Evolutionary conservation across 37 sponge, comb jelly and placozoan genomes (phyloP).

Genomic region (Aphrocallistes beatrix): DNA sequence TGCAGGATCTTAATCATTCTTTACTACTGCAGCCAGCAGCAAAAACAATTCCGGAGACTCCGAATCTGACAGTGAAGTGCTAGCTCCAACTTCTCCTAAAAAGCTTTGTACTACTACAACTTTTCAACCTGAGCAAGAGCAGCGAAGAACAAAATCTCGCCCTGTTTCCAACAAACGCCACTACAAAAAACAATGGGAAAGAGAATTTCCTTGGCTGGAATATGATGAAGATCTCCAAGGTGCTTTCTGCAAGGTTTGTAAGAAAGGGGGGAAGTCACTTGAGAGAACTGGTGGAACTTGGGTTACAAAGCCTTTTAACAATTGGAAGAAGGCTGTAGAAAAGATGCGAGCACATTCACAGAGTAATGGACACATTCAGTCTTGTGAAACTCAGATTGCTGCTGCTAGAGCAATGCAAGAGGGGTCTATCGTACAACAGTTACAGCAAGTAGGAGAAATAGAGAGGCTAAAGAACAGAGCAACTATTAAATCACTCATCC

Average conservation of each 20-base stretch:
- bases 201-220: slow-evolving; percentile 25
- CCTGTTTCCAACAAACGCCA: not conserved
- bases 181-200: slow-evolving; percentile 21
- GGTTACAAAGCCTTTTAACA: slow-evolving; percentile 35
- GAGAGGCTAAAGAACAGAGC: slow-evolving; percentile 38
- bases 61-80: not conserved
- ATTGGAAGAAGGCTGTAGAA: slow-evolving; percentile 49
- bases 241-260: slow-evolving; percentile 30
- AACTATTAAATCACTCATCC: slow-evolving; percentile 46
- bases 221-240: slow-evolving; percentile 33
- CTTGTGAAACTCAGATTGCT: not conserved
- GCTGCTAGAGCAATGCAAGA: not conserved
- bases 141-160: not conserved
- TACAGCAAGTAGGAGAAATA: slow-evolving; percentile 24
- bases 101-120: not conserved
- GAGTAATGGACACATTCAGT: not conserved
- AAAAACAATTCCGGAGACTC: too few relatives aligned
- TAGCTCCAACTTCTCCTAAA: not conserved
- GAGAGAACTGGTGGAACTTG: slow-evolving; percentile 28
- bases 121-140: not conserved
- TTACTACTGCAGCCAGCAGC: too few relatives aligned
- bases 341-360: slow-evolving; percentile 41
- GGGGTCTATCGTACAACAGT: slow-evolving; percentile 45
- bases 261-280: slow-evolving; percentile 25
- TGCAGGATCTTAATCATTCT: too few relatives aligned